Percentiles rank a stretch among this genome's conserved stretches.
Evolutionary conservation across 2,888 invertebrate genomes (phyloP).

Genomic region (Brachynemurus nebulosus): DNA sequence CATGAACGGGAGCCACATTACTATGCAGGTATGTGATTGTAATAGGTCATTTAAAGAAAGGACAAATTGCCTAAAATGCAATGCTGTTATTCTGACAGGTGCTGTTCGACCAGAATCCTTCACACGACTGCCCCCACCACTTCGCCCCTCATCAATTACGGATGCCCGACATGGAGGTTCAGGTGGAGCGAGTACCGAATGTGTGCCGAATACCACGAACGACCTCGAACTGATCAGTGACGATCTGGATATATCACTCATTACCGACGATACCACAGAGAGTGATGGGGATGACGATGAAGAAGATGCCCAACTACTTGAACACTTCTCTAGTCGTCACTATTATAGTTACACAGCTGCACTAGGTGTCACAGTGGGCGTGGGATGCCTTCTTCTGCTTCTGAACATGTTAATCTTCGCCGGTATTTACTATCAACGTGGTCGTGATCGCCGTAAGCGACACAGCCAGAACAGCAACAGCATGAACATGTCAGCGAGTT

Average conservation of each 20-base stretch:
- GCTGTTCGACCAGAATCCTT: constrained; percentile 35
- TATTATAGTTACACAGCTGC: constrained; percentile 61
- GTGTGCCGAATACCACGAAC: constrained; percentile 27
- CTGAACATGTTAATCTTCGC: constrained; percentile 64
- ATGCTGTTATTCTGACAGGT: constrained; percentile 26
- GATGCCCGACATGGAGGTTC: constrained; percentile 22
- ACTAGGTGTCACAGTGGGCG: constrained; percentile 60
- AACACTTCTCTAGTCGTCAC: constrained; percentile 38
- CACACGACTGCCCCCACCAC: constrained; percentile 32
- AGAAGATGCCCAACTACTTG: constrained; percentile 37
- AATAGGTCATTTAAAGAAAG: not conserved
- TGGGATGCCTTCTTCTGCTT: constrained; percentile 55
- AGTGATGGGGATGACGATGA: constrained; percentile 28
- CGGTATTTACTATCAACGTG: constrained; percentile 60
- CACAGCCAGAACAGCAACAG: constrained; percentile 20
- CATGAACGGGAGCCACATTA: constrained; percentile 56
- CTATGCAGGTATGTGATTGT: constrained; percentile 46
- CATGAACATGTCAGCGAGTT: constrained; percentile 23
- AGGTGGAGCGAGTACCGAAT: constrained; percentile 25
- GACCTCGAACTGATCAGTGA: constrained; percentile 21
- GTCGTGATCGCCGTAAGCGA: constrained; percentile 34
- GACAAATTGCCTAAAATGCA: too few species aligned
- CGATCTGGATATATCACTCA: constrained; percentile 15
- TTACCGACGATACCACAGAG: constrained; percentile 21
- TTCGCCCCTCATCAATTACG: constrained; percentile 27